Evolutionary conservation across 2,797 vertebrate genomes (phyloP), one percentile per base, ranked within the genome.

Genomic region (Bovichtus diacanthus): DNA sequence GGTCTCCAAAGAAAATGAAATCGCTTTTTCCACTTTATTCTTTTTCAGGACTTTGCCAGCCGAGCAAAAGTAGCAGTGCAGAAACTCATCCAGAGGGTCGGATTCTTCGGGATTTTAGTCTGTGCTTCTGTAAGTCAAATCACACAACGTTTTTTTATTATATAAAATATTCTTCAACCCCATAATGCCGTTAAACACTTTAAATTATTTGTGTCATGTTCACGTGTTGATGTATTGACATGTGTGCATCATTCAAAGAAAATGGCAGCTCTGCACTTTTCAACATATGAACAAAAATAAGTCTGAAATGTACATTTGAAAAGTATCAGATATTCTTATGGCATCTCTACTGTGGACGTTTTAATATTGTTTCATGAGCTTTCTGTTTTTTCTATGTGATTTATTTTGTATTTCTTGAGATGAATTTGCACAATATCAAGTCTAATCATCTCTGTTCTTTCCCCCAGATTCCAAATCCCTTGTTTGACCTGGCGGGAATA

Each of bases 401-500:
- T 43, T 56, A 1, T 46, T 51, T 50, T 16, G 5, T 21, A 4
- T 67, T 68, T 62, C 25, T 77, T 44, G 3, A 27, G 9, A 3
- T 59, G 5, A 46, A 55, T 50, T 16, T 16, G 18, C 6, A 51
- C 4, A 23, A 0, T 16, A 8, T 54, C 0, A 58, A 31, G 3
- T 29, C 9, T 69, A 13, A 78, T 69, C 0, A 11, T 31, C 25
- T 25, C 0, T 67, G 0, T 71, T 56, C 6, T 49, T 21, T 49
- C 21, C 15, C 54, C 15, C 73, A 98, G 97, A 97, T 97, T 91
- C 96, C 96, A 67, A 97, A 97, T 80, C 96, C 96, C 3, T 88
- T 97, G 19, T 98, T 97, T 79, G 97, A 97, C 93, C 92, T 97
- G 87, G 96, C 96, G 38, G 96, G 96, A 84, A 97, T 97, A 88